A percentile compares a stretch with the other conserved stretches of the same genome.
Evolutionary conservation across 2,113 vertebrate genomes (phyloP).

Genomic region (Laticauda colubrina): DNA sequence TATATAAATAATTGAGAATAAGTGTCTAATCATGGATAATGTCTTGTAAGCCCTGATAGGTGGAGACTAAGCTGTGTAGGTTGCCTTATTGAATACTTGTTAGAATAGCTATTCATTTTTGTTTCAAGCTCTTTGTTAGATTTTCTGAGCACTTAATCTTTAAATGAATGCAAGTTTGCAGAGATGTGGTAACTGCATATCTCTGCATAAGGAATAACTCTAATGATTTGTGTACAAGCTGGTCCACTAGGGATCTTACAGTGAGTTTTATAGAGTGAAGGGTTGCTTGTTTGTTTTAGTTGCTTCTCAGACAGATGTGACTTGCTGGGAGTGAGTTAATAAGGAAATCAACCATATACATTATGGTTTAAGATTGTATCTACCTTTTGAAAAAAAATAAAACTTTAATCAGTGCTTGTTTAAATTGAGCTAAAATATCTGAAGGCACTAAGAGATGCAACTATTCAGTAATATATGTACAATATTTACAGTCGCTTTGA

Average conservation of each 20-base stretch:
- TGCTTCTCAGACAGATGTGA: neutral
- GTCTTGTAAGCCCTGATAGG: neutral
- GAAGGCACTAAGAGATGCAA: neutral
- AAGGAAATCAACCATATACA: neutral
- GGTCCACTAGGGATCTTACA: neutral
- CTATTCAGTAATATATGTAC: neutral
- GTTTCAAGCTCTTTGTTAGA: neutral
- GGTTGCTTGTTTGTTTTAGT: neutral
- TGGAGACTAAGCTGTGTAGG: neutral
- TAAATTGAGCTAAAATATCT: neutral
- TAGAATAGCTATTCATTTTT: neutral
- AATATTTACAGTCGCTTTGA: neutral
- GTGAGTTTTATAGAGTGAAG: neutral
- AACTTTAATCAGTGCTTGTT: neutral
- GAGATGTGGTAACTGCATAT: neutral
- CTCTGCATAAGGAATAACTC: neutral
- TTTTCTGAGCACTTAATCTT: neutral
- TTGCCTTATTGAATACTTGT: neutral
- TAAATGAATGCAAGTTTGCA: neutral
- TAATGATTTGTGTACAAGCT: neutral
- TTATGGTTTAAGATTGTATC: neutral
- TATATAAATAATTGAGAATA: neutral
- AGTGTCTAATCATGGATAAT: neutral
- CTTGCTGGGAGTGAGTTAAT: neutral
- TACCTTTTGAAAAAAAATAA: neutral